Evolutionary conservation across 2,888 invertebrate species (phyloP), one percentile per base, ranked within the genome.

Genomic region (Sturmia bella): DNA sequence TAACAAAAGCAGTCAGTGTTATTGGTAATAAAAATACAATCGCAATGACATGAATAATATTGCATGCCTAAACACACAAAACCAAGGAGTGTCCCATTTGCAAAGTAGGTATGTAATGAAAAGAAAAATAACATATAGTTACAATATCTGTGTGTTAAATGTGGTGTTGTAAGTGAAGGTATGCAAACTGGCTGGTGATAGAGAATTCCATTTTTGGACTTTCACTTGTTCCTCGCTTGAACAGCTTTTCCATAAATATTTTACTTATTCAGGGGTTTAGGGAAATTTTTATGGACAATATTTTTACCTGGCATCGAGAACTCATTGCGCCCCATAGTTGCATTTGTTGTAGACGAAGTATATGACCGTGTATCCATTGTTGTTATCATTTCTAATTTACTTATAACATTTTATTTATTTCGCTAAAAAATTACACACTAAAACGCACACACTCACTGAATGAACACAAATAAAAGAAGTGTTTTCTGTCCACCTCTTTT

Each of bases 351-450:
- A 21, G 81, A 73, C 69, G 82, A 78, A 66, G 82, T 82, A 84
- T 90, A 91, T 77, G 90, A 90, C 85, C 91, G 88, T 87, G 89
- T 90, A 87, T 91, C 91, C 90, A 91, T 90, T 85, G 90, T 87
- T 86, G 89, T 89, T 72, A 90, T 88, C 90, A 91, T 91, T 85
- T 84, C 88, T 39, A 61, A 17, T 63, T 69, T 56, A 32, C 48
- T 72, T 80, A 59, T 64, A 83, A 77, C 80, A 83, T 83, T 75
- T 66, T 75, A 76, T 68, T 81, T 17, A 52, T 54, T 43, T 32
- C 9, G 9, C 7, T 32, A 3, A 32, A 52, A 59, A 17, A 41
- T 27, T 66, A 61, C 19, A 52, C 45, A 50, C 32, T 1, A 50
- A 61, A 81, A 64, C 37, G 61, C 21, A 63, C 56, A 52, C 41